Evolutionary conservation across 2,797 vertebrate genomes (phyloP).

Genomic region (Semaprochilodus insignis): DNA sequence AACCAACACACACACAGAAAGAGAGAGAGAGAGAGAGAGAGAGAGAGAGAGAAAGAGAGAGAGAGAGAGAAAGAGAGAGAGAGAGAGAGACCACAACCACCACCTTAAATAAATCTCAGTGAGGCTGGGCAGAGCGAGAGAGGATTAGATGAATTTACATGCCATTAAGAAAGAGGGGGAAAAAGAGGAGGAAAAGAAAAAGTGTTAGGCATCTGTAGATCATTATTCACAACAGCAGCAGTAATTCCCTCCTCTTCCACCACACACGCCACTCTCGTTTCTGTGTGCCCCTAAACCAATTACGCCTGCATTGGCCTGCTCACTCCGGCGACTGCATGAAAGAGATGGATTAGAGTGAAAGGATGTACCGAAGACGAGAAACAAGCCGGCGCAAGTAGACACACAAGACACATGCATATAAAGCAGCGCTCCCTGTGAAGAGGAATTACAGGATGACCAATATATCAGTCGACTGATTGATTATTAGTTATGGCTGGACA

Average conservation of each 20-base stretch:
- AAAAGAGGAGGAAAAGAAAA: conserved; percentile 40
- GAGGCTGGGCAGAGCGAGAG: conserved; percentile 31
- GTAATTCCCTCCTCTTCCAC: conserved; percentile 69
- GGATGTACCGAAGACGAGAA: conserved; percentile 30
- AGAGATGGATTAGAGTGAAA: conserved; percentile 53
- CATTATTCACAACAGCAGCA: conserved; percentile 72
- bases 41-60: background rate
- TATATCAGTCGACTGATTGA: no score
- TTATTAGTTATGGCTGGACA: no score
- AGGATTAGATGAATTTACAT: conserved; percentile 58
- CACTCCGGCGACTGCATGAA: conserved; percentile 63
- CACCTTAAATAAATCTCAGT: conserved; percentile 44
- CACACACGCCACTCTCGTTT: conserved; percentile 68
- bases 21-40: conserved; percentile 1
- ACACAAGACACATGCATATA: background rate
- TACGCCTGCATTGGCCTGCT: conserved; percentile 74
- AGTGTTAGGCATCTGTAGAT: conserved; percentile 60
- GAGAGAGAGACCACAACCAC: conserved; percentile 15
- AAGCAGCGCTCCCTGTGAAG: background rate
- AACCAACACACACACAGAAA: no score
- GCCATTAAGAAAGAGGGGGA: conserved; percentile 46
- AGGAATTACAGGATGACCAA: background rate
- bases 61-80: background rate
- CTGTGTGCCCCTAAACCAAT: conserved; percentile 82
- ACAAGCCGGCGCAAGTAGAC: conserved; percentile 17